Evolutionary conservation across 2,113 vertebrate genomes (phyloP), one percentile per base, ranked within the genome.

Genomic region (Grallaria varia): DNA sequence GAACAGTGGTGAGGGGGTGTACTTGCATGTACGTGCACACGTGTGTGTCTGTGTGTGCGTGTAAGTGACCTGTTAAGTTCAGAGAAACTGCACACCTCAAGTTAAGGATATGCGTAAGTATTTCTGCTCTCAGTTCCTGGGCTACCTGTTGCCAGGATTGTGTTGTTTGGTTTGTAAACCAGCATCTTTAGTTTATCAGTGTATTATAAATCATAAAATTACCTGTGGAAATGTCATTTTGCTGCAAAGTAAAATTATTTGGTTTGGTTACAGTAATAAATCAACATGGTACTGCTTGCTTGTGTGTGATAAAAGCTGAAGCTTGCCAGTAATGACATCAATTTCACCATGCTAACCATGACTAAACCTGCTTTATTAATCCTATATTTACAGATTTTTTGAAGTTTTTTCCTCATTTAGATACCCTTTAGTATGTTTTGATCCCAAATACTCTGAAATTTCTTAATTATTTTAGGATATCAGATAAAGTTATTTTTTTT

Each of bases 11-110:
- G 49, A 33, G 12, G 18, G 30, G 8, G 2, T 63, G 7, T 67
- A 23, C 0, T 1, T 37, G 3, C 3, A 10, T 42, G 28, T 8
- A 4, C 33, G 2, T 35, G 56, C 23, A 21, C 6, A 4, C 33
- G 3, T 35, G 56, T 58, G 31, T 9, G 11, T 30, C 17, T 10
- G 18, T 10, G 0, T 27, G 14, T 50, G 21, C 53, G 28, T 73
- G 25, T 63, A 66, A 60, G 40, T 64, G 42, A 74, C 21, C 4
- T 83, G 14, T n/a, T 73, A 31, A 60, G 40, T 60, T 79, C 58
- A 60, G 47, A 40, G 71, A 22, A 82, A 56, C 49, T 64, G 23
- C 30, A 25, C 30, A 15, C 3, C 4, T 55, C 40, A 49, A 10
- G 27, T 52, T 72, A 50, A 60, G 66, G 39, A 13, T 71, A 42